phyloP scores from a whole-genome alignment of 2,113 vertebrate species.

The Tragelaphus strepsiceros region DNA sequence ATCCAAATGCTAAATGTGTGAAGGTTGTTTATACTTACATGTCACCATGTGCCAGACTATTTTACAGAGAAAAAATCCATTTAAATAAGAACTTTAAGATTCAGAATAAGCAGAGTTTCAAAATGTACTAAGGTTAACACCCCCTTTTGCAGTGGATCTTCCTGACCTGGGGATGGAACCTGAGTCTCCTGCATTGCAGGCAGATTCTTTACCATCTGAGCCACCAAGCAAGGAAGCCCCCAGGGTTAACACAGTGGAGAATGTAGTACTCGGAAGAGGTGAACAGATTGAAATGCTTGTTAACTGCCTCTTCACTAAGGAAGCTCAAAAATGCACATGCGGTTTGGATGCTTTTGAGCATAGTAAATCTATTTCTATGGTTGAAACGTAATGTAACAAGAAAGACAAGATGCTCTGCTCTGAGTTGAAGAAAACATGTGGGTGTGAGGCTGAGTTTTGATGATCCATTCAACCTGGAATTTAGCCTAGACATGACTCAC shows the following conservation, averaged over 20 bases:
- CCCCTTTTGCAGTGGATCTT: neutral
- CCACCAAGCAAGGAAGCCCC: neutral
- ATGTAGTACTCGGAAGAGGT: conserved; percentile 40
- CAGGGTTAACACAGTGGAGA: conserved; percentile 67
- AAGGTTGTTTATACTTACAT: neutral
- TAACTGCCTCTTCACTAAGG: conserved; percentile 67
- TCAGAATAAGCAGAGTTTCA: conserved; percentile 48
- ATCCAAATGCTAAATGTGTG: neutral
- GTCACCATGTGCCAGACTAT: neutral
- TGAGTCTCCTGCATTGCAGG: neutral
- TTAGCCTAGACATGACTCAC: conserved; percentile 64
- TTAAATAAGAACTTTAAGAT: conserved; percentile 37
- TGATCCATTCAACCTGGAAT: conserved; percentile 67
- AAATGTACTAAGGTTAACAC: conserved; percentile 47
- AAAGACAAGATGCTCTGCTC: conserved; percentile 53
- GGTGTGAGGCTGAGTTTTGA: conserved; percentile 53
- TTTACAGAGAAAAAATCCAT: conserved; percentile 45
- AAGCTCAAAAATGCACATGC: conserved; percentile 32
- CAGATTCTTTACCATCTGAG: neutral
- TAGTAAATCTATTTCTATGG: conserved; percentile 63
- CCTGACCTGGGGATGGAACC: neutral
- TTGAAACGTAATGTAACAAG: conserved; percentile 63
- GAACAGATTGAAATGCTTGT: conserved; percentile 61
- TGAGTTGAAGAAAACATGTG: conserved; percentile 57
- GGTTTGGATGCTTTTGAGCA: conserved; percentile 53